Evolutionary conservation across 2,113 vertebrate genomes (phyloP), one percentile per base, ranked within the genome.

Genomic region (Dipodomys spectabilis): DNA sequence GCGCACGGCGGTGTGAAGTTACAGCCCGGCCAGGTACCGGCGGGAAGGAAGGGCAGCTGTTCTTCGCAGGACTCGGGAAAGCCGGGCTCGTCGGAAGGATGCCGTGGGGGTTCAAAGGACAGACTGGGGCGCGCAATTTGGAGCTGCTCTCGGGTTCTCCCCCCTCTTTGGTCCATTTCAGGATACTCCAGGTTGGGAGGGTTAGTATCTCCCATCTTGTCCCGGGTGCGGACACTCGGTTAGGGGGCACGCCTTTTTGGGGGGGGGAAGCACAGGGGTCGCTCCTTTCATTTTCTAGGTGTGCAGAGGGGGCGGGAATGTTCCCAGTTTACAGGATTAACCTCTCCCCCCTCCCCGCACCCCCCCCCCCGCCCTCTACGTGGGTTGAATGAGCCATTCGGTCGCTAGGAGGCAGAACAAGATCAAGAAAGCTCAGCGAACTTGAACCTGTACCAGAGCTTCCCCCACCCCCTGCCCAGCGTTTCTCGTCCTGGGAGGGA

Each of bases 351-450:
- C 9, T 2, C 11, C 12, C 35, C 35, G 3, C 3, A 1, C 8
- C 49, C 79, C 74, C 23, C 82, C 86, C 35, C 53, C 12, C 7
- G 44, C n/a, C 79, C 57, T 45, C 72, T 89, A 69, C 78, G 78
- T 49, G 77, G 85, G 96, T 92, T 86, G 97, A 95, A 96, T 96
- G 98, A 96, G 77, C 85, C 91, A 74, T 95, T 95, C 92, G 78
- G 98, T 98, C 99, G 98, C 99, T 99, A 99, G 99, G 99, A 99
- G 99, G 99, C 99, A 99, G 98, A 99, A 97, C 98, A 98, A 98
- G 99, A 99, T 99, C 99, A 99, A 98, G 98, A 99, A 99, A 99
- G 98, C 97, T 96, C 96, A 86, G 95, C 98, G 98, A 98, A 98
- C 98, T 98, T 98, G 98, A 99, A 98, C 98, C 98, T 98, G 98